Evolutionary conservation across 2,797 vertebrate genomes (phyloP), one percentile per base, ranked within the genome.

Genomic region (Eulemur albifrons): DNA sequence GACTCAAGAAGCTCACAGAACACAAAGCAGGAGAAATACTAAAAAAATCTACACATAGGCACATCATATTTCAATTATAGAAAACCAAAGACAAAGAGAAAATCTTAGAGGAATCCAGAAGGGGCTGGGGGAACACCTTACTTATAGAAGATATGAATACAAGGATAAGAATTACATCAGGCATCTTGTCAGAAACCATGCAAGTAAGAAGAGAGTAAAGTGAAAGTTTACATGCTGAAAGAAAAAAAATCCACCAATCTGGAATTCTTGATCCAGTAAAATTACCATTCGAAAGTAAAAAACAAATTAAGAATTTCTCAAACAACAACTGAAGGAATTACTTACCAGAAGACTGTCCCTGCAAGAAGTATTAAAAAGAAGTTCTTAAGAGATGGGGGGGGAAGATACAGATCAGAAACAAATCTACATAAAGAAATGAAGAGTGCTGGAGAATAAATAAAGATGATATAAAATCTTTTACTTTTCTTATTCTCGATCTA

Each of bases 391-490:
- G n/a, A 35, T 9, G 43, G 43, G 27, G 38, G 25, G 2, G 13
- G 32, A 38, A 32, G 35, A 93, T 8, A 87, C 6, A 79, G 27
- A 25, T 79, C 50, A 48, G 50, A 86, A 85, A 93, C 61, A 79
- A 70, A 70, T 93, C 75, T 70, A 79, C 73, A 87, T 93, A 17
- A 76, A 35, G 52, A 92, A 85, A 65, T 43, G 30, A 87, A 92
- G 54, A 73, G 32, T 35, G 38, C 38, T 35, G 48, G 11, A 72
- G n/a, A 80, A 45, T 73, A 45, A 18, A 73, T 73, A 2, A 43
- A 30, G 15, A 40, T 45, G 43, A 73, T 30, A 45, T 45, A 45
- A 73, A 30, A 73, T 73, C 40, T 73, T 73, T 72, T 72, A 59
- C 35, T 79, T 38, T 63, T 93, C 45, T 82, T 82, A 32, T 65